phyloP scores from a whole-genome alignment of 2,113 vertebrate species.

The Centropus unirufus region DNA sequence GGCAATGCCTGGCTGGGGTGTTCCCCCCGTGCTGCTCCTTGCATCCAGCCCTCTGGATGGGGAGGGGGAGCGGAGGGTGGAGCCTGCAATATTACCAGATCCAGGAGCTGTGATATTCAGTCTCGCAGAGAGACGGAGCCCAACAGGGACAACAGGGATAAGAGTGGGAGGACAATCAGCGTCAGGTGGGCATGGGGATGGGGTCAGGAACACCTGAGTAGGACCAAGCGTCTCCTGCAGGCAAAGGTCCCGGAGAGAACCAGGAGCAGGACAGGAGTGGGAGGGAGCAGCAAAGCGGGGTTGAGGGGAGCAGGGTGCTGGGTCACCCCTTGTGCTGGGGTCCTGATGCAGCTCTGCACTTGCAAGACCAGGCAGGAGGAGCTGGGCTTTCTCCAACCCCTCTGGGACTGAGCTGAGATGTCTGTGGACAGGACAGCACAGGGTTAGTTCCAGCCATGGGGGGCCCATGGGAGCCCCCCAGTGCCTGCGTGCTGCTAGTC shows the following conservation, averaged over 20 bases:
- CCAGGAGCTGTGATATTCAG: background rate
- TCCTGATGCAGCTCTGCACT: background rate
- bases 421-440: fast-evolving
- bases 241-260: background rate
- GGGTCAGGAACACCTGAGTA: background rate
- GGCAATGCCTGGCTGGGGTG: background rate
- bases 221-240: background rate
- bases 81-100: background rate
- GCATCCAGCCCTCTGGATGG: background rate
- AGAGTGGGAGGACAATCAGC: background rate
- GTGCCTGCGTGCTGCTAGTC: background rate
- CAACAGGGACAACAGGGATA: background rate
- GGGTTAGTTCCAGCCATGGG: background rate
- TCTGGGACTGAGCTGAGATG: background rate
- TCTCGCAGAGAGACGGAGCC: background rate
- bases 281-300: fast-evolving
- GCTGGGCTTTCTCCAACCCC: background rate
- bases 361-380: background rate
- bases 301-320: background rate
- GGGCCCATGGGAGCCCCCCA: background rate
- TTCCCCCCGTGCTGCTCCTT: background rate
- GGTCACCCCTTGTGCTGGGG: background rate
- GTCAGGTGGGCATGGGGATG: fast-evolving
- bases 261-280: background rate
- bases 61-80: constrained; percentile 16